A percentile compares a stretch with the other conserved stretches of the same genome.
Conservation (phyloP, 2,888 invertebrate genomes). For the Rambutsinella grinnellia region DNA sequence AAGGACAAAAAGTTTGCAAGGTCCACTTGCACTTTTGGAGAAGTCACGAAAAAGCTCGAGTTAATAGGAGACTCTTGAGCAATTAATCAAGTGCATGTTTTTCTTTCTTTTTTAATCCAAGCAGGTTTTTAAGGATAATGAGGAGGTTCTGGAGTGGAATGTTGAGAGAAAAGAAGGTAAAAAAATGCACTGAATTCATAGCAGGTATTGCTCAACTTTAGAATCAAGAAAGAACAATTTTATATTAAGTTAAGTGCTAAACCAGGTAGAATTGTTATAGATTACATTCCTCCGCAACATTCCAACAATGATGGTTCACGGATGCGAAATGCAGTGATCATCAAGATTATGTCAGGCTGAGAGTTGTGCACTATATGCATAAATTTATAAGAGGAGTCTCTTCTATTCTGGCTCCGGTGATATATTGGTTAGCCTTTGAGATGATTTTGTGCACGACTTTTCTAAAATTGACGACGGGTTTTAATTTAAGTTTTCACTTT, state of each 20-base stretch:
- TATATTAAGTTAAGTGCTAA: constrained; percentile 54
- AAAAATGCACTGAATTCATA: not conserved
- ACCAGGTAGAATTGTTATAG: constrained; percentile 60
- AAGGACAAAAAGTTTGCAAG: constrained; percentile 9
- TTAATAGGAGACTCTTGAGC: constrained; percentile 49
- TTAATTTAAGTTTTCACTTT: too few species aligned
- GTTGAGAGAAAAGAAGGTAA: not conserved
- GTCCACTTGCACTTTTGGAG: constrained; percentile 35
- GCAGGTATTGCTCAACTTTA: not conserved
- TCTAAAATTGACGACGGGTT: too few species aligned
- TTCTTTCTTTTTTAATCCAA: constrained; percentile 11
- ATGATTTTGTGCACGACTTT: too few species aligned
- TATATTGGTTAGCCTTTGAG: too few species aligned
- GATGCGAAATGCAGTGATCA: constrained; percentile 4
- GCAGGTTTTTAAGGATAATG: constrained; percentile 13
- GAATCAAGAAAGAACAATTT: constrained; percentile 18
- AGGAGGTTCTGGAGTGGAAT: not conserved
- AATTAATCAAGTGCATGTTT: constrained; percentile 53
- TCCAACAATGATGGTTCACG: too few species aligned
- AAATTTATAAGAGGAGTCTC: too few species aligned
- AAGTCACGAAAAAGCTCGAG: constrained; percentile 52
- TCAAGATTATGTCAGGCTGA: constrained; percentile 10
- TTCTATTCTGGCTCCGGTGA: too few species aligned
- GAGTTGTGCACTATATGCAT: too few species aligned
- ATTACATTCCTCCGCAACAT: constrained; percentile 56